Evolutionary conservation across 2,113 vertebrate genomes (phyloP), one percentile per base, ranked within the genome.

Genomic region (Mystacornis crossleyi): DNA sequence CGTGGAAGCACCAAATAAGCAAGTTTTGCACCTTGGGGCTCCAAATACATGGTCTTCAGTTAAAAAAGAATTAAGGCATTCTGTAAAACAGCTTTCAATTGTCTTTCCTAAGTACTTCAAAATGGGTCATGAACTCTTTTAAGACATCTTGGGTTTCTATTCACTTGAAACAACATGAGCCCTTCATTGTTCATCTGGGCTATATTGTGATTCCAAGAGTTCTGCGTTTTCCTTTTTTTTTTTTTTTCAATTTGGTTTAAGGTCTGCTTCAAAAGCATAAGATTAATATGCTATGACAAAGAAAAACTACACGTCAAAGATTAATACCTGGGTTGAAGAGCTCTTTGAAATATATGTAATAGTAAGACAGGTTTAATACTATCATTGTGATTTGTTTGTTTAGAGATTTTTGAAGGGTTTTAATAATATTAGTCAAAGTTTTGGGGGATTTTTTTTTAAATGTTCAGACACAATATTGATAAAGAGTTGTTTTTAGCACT

Each of bases 161-260:
- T 65, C 18, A 24, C 28, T 43, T 14, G 8, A 89, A 60, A 55
- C 8, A 16, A n/a, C 1, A 0, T 0, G 1, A 42, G 13, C 24
- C 33, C 17, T 65, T 55, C 19, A 36, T 14, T 45, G 23, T n/a
- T n/a, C n/a, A 4, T 47, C 18, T 55, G 26, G 24, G 6, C 18
- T 86, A 24, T 42, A 18, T 38, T 2, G 1, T 23, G 28, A 67
- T n/a, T 74, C 11, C 24, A 29, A 14, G 6, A 45, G 7, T 7
- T 26, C 18, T 54, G 18, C 1, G 9, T 4, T 79, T 77, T 85
- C 8, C 12, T 70, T 31, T 16, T 21, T 23, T 38, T n/a, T n/a
- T n/a, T n/a, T 23, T 38, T 53, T 66, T 50, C 29, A 1, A 29
- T 88, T 45, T 57, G 51, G 67, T 73, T 48, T 57, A 66, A 58